Conservation (phyloP, 2,888 invertebrate genomes). For the Cynaeus angustus region DNA sequence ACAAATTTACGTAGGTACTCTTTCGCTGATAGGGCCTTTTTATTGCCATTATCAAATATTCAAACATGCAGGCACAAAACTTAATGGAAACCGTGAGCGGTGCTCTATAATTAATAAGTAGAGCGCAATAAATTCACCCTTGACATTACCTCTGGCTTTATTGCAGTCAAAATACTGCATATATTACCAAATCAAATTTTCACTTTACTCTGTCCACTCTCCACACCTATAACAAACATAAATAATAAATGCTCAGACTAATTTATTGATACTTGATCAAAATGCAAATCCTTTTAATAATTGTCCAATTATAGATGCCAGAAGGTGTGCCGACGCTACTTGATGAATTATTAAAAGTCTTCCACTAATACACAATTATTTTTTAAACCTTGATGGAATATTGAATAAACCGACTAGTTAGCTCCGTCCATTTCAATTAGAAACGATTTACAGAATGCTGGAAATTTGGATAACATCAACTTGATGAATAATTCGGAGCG, state of each 20-base stretch:
- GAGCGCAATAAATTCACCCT: slow-evolving; percentile 25
- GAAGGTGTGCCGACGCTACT: slow-evolving; percentile 16
- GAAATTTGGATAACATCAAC: slow-evolving; percentile 2
- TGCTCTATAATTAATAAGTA: slow-evolving; percentile 37
- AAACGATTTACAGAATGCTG: not conserved
- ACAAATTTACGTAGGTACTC: slow-evolving; percentile 22
- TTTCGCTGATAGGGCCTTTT: slow-evolving; percentile 32
- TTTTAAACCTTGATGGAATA: slow-evolving; percentile 9
- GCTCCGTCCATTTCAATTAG: slow-evolving; percentile 16
- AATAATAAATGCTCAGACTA: slow-evolving; percentile 1
- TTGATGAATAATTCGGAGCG: slow-evolving; percentile 18
- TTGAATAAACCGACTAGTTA: not conserved
- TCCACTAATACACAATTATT: slow-evolving; percentile 26
- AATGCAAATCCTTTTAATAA: slow-evolving; percentile 23
- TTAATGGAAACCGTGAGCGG: slow-evolving; percentile 23
- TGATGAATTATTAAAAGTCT: slow-evolving; percentile 29
- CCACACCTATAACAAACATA: slow-evolving; percentile 9
- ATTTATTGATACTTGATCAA: slow-evolving; percentile 26
- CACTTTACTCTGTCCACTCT: slow-evolving; percentile 2
- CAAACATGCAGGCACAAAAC: slow-evolving; percentile 20
- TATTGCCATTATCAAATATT: slow-evolving; percentile 44
- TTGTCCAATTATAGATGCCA: not conserved
- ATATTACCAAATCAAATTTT: slow-evolving; percentile 19
- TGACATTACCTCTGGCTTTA: slow-evolving; percentile 29
- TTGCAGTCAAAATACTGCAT: slow-evolving; percentile 12